Evolutionary conservation across 2,797 vertebrate genomes (phyloP), one percentile per base, ranked within the genome.

Genomic region (Liasis olivaceus): DNA sequence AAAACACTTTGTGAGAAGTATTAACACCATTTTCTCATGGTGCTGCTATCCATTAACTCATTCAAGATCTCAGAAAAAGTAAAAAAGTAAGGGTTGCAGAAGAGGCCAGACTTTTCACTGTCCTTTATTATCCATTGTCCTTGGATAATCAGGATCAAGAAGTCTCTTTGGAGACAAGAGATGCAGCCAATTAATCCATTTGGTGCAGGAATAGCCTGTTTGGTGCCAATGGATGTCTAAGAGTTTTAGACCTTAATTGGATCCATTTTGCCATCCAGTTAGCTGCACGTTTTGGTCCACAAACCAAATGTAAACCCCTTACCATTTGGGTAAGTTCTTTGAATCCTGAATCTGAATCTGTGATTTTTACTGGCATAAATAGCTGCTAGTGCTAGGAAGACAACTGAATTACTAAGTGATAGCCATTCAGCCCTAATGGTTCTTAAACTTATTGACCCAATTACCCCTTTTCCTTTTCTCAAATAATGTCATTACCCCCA

Each of bases 381-480:
- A 11, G 9, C 56, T 91, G 90, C 47, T 93, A 87, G 88, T 95
- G 94, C 31, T 90, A 93, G 87, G 28, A 6, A 89, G 89, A 89
- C 92, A 51, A 92, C 90, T 92, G 69, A 85, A 94, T 24, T 90
- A 86, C 22, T 93, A 92, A 94, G 92, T 89, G 93, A 62, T 85
- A 89, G 91, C 93, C 66, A 42, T 86, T n/a, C 91, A 81, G 89
- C 31, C 31, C 14, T 36, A 15, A n/a, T 72, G 31, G 31, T 7
- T 72, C 69, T 72, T 72, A 36, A 6, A 36, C 31, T 36, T 6
- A 36, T 72, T 36, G 36, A 72, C 31, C 31, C 69, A 72, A 36
- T 20, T 15, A 36, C 14, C 14, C 66, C n/a, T 69, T 31, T 51
- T 51, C 47, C 47, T 69, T 13, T 14, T 31, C n/a, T 36, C 66